Base-by-base conservation (phyloP, 1,140 invertebrate genomes). In the Periplaneta americana region DNA sequence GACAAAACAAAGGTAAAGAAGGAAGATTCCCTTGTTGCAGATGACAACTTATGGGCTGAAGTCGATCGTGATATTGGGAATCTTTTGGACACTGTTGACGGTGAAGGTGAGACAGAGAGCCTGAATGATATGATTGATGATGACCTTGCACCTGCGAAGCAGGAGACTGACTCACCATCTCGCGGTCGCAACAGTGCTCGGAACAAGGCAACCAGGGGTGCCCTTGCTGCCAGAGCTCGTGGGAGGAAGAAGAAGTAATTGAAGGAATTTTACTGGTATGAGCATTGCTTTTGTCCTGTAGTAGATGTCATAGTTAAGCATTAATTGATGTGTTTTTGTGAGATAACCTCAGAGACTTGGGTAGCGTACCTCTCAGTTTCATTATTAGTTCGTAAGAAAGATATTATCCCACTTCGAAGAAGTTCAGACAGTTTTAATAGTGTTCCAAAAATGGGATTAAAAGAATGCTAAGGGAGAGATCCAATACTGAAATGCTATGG, bases 21-120 rank as follows among this genome's bases (percentile, higher is more conserved):
- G 10, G 22, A 48, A 0, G 35, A 74, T 22, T 6, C 2, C 34
- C 22, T 0, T 33, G 66, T 17, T 75, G 74, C 31, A 74, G 80
- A 80, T 28, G 80, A 80, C n/a, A 35, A 34, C 11, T 34, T 80
- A 17, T 80, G 80, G 80, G 48, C 39, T 17, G 80, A 80, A 33
- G 80, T 80, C 28, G 80, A 80, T 75, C 80, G 80, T 74, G 80
- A 80, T 36, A 35, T 80, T 18, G 74, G 74, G 11, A 80, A 32
- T 75, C 35, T 80, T 18, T 33, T 80, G 9, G 80, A 80, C 8
- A n/a, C 57, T 31, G 80, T 80, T 74, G 79, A 80, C 28, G 79
- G 39, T 34, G 79, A 80, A 39, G 39, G 11, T 18, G 80, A 80
- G 8, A 39, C 28, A 4, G 77, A 78, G n/a, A 48, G 36, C n/a